Percentiles rank a stretch among this genome's conserved stretches.
Conservation (phyloP, 1,140 invertebrate genomes). For the Drosophila watanabei region DNA sequence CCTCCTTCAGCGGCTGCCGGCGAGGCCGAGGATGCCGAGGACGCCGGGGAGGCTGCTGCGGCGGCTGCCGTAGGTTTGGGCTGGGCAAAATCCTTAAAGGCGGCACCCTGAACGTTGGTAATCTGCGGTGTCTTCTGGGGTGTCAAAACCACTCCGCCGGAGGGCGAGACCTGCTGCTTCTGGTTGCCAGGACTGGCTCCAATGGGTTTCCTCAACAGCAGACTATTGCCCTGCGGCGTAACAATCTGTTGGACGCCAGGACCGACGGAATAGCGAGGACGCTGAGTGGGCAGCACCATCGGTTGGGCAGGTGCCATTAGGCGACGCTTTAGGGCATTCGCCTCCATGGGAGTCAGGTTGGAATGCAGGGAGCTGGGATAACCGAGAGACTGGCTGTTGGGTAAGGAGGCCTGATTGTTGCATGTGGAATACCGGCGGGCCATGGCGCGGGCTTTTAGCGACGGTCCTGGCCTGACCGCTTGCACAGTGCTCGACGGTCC, state of each 20-base stretch:
- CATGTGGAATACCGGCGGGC: slow-evolving; percentile 61
- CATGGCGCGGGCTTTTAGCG: slow-evolving; percentile 42
- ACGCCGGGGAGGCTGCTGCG: not conserved
- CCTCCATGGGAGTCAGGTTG: slow-evolving; percentile 1
- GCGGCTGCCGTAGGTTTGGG: slow-evolving; percentile 17
- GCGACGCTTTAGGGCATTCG: slow-evolving; percentile 50
- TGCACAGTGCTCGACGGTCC: not conserved
- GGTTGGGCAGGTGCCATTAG: slow-evolving; percentile 6
- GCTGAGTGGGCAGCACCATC: slow-evolving; percentile 32
- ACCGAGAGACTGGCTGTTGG: not conserved
- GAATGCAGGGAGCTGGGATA: not conserved
- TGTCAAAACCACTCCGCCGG: not conserved
- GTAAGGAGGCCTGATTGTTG: slow-evolving; percentile 10
- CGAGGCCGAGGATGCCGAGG: not conserved
- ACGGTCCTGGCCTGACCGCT: not conserved
- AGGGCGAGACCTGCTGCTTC: slow-evolving; percentile 33
- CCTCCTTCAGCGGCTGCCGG: not conserved
- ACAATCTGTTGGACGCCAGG: not conserved
- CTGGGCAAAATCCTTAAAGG: slow-evolving; percentile 46
- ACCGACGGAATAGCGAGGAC: slow-evolving; percentile 48
- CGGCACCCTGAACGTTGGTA: slow-evolving; percentile 43
- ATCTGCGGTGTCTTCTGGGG: slow-evolving; percentile 58
- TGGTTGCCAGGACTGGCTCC: not conserved
- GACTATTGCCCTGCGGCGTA: slow-evolving; percentile 23
- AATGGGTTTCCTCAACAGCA: slow-evolving; percentile 33